phyloP scores from a whole-genome alignment of 2,888 invertebrate genomes.

The Parelbella ahira region DNA sequence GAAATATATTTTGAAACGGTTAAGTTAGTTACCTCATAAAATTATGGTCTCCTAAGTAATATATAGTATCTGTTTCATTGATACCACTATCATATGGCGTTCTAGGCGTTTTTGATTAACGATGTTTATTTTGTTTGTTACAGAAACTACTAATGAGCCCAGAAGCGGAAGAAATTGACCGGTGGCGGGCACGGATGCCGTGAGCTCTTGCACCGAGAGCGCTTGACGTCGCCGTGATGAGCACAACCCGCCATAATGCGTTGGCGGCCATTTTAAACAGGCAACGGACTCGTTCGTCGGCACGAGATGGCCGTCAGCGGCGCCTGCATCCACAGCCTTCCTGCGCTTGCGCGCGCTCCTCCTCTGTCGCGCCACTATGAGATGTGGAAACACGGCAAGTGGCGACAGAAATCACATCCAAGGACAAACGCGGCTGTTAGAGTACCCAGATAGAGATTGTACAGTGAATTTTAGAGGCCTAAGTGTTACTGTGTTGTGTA shows the following conservation, averaged over 20 bases:
- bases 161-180: conserved; percentile 37
- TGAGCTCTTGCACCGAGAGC: conserved; percentile 64
- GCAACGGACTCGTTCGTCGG: conserved; percentile 69
- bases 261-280: conserved; percentile 78
- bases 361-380: conserved; percentile 74
- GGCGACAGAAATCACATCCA: conserved; percentile 83
- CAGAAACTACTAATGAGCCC: conserved; percentile 63
- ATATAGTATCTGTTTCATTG: too few relatives aligned
- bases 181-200: conserved; percentile 61
- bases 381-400: conserved; percentile 91
- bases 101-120: too few relatives aligned
- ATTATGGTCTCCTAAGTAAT: too few relatives aligned
- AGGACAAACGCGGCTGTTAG: conserved; percentile 73
- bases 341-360: conserved; percentile 59
- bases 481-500: conserved; percentile 75
- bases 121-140: too few relatives aligned
- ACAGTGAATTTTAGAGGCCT: conserved; percentile 67
- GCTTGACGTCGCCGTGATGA: conserved; percentile 77
- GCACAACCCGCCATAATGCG: conserved; percentile 77
- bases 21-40: too few relatives aligned
- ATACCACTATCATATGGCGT: too few relatives aligned
- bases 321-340: conserved; percentile 49
- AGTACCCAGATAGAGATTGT: conserved; percentile 74
- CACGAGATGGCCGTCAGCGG: conserved; percentile 75
- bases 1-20: too few relatives aligned